Evolutionary conservation across 2,888 invertebrate species (phyloP), one percentile per base, ranked within the genome.

Genomic region (Dioctria rufipes): DNA sequence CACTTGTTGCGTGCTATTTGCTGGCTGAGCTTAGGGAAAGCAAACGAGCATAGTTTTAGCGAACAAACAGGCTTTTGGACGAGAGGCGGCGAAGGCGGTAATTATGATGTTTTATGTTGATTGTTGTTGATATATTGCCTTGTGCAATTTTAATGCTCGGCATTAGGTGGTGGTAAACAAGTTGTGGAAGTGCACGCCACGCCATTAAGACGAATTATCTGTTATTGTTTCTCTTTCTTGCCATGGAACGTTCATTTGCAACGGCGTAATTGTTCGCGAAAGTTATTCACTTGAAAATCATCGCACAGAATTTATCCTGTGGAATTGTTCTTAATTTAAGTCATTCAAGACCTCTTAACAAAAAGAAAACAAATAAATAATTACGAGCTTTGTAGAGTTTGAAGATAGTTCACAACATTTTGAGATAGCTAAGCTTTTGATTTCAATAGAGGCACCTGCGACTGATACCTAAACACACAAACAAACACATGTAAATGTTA

Each of bases 81-180:
- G 11, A 3, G n/a, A 25, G n/a, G 71, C 54, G 71, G 39, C 13
- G 58, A 8, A 40, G 73, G 9, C 13, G 60, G 73, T 51, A 73
- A 73, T 73, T 73, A 73, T 73, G 42, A 60, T 73, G 73, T 73
- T 73, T 73, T 73, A 73, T 73, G 73, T 58, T 73, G 73, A 73
- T 73, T 73, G 60, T 25, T 37, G n/a, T 2, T 73, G 73, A 73
- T 73, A 73, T 73, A 73, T 73, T 58, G 60, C 60, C 43, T 73
- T 58, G 58, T 73, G 25, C 58, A 60, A 43, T 73, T 40, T 60
- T 58, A 73, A 42, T 43, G 54, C 54, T 6, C 54, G 54, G 11
- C 54, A 11, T 54, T 58, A 42, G 42, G 40, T 40, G 42, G 40
- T 40, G 73, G 39, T 13, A 49, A 60, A 54, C 42, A 54, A 43